Conservation (phyloP, 2,888 invertebrate species). For the Plebejus argus region DNA sequence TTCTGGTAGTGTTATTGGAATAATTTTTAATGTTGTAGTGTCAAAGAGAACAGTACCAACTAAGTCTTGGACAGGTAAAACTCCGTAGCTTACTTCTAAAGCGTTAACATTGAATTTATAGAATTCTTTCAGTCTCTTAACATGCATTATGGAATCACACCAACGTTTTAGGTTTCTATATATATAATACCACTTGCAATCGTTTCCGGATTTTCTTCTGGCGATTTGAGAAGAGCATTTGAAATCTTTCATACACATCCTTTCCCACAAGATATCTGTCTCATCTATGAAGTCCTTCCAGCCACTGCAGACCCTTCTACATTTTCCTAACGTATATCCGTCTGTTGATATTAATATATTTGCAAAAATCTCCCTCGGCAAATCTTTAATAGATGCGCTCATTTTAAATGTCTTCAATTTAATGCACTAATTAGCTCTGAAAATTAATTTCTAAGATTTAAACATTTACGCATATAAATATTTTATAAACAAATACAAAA, state of each 20-base stretch:
- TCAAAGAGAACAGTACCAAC: constrained; percentile 62
- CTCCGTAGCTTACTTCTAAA: constrained; percentile 56
- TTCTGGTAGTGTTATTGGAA: constrained; percentile 61
- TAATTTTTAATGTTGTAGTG: constrained; percentile 55
- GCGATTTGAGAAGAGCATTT: constrained; percentile 60
- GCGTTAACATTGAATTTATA: constrained; percentile 59
- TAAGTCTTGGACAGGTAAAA: constrained; percentile 60
- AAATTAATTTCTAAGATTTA: too few species aligned
- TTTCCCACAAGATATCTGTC: constrained; percentile 59
- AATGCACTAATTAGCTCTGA: too few species aligned
- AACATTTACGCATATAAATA: too few species aligned
- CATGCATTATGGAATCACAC: constrained; percentile 50
- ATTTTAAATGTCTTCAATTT: not conserved
- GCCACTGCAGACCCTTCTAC: constrained; percentile 59
- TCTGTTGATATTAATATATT: constrained; percentile 60
- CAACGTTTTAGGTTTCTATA: constrained; percentile 63
- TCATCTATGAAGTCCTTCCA: constrained; percentile 61
- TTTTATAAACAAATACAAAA: too few species aligned
- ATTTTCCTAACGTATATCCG: constrained; percentile 57
- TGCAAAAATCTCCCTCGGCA: constrained; percentile 63
- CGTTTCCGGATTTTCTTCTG: constrained; percentile 57
- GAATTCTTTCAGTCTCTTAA: constrained; percentile 54
- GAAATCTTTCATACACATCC: constrained; percentile 56
- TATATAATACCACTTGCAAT: constrained; percentile 61
- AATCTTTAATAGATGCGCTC: constrained; percentile 45